Percentiles rank a stretch among this genome's conserved stretches.
phyloP scores from a whole-genome alignment of 2,113 vertebrate genomes.

The Thamnophis sirtalis region DNA sequence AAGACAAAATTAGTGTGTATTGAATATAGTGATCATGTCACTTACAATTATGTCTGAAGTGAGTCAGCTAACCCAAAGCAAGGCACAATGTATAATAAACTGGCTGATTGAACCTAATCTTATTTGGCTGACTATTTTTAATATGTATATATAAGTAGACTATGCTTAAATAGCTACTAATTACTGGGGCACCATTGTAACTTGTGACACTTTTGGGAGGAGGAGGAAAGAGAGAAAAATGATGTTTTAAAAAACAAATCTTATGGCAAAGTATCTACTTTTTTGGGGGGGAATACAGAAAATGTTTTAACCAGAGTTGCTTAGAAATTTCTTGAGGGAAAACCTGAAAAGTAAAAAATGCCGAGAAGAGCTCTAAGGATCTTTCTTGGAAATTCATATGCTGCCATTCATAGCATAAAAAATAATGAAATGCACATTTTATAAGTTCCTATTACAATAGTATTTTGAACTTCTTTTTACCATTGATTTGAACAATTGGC shows the following conservation, averaged over 20 bases:
- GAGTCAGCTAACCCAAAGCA: background rate
- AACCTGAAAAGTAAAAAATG: conserved; percentile 37
- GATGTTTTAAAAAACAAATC: background rate
- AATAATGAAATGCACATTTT: conserved; percentile 30
- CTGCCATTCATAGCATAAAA: conserved; percentile 36
- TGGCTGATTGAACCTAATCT: background rate
- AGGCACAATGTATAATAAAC: background rate
- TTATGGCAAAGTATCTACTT: background rate
- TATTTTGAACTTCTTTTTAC: conserved; percentile 28
- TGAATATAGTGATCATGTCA: background rate
- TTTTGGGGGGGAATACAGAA: conserved; percentile 49
- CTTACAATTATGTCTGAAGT: background rate
- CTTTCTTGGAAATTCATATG: conserved; percentile 28
- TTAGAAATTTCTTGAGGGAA: conserved; percentile 27
- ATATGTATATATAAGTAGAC: background rate
- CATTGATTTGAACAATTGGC: conserved; percentile 12
- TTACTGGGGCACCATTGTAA: background rate
- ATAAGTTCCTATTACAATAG: conserved; percentile 19
- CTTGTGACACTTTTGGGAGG: background rate
- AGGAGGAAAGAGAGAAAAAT: background rate
- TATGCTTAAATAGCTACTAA: background rate
- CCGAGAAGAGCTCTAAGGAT: conserved; percentile 15
- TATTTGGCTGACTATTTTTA: background rate
- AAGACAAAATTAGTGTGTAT: background rate
- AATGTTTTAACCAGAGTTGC: conserved; percentile 41